Percentiles rank a stretch among this genome's conserved stretches.
These are phyloP conservation scores for Myopa tessellatipennis DNA, from an alignment of 2,888 invertebrate genomes.

Conservation along the genomic window DNA sequence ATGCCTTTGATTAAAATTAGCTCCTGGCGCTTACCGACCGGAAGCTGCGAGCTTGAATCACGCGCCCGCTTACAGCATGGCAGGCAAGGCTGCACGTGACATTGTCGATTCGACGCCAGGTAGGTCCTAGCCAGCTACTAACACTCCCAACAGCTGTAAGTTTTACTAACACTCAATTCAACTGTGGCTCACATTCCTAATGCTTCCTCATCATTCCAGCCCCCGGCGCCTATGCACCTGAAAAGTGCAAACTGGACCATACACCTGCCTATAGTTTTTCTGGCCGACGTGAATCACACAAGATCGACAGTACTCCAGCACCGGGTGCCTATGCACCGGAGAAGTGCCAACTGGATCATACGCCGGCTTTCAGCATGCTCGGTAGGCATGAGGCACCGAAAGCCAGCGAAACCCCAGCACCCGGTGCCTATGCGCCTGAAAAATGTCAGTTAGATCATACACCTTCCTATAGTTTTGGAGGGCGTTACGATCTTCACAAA, in stretches of 20 bases:
- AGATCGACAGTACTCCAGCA: slow-evolving; percentile 68
- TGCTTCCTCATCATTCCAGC: slow-evolving; percentile 68
- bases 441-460: slow-evolving; percentile 68
- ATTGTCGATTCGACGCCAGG: slow-evolving; percentile 65
- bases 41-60: slow-evolving; percentile 71
- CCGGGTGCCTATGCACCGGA: slow-evolving; percentile 75
- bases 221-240: slow-evolving; percentile 72
- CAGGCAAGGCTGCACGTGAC: slow-evolving; percentile 63
- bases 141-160: slow-evolving; percentile 1
- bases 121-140: slow-evolving; percentile 45
- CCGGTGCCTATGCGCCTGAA: slow-evolving; percentile 71
- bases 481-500: slow-evolving; percentile 70
- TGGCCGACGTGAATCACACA: slow-evolving; percentile 61
- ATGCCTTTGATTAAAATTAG: slow-evolving; percentile 46
- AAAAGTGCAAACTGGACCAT: slow-evolving; percentile 69
- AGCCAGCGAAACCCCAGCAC: slow-evolving; percentile 60
- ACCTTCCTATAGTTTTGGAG: slow-evolving; percentile 72
- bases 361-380: slow-evolving; percentile 74
- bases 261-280: slow-evolving; percentile 70
- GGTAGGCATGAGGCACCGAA: slow-evolving; percentile 55
- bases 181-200: background rate
- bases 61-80: slow-evolving; percentile 72
- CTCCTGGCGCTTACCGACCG: slow-evolving; percentile 71
- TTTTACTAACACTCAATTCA: slow-evolving; percentile 7
- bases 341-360: slow-evolving; percentile 70